These are phyloP conservation scores for Oxyscelio sp. DNA, from an alignment of 2,888 invertebrate genomes.

Conservation along the genomic window DNA sequence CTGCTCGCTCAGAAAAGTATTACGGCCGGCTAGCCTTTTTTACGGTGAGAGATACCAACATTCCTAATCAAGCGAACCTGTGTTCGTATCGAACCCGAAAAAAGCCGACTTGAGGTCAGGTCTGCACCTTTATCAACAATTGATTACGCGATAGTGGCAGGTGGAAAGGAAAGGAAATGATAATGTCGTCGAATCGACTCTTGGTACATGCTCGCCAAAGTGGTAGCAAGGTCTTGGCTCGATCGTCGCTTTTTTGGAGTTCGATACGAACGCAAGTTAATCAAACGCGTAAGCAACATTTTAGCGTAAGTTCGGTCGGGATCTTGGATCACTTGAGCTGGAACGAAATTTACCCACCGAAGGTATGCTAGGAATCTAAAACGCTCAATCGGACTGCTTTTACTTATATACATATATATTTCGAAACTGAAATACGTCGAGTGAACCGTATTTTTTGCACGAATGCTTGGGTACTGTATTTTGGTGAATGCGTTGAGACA, in stretches of 20 bases:
- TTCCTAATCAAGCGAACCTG: slow-evolving; percentile 48
- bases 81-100: slow-evolving; percentile 61
- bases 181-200: not conserved
- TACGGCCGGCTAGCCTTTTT: slow-evolving; percentile 83
- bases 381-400: slow-evolving; percentile 36
- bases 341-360: slow-evolving; percentile 73
- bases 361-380: slow-evolving; percentile 74
- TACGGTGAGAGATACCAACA: slow-evolving; percentile 85
- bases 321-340: slow-evolving; percentile 63
- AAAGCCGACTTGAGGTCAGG: not conserved
- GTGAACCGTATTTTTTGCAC: slow-evolving; percentile 68
- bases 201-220: slow-evolving; percentile 13
- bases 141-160: slow-evolving; percentile 19
- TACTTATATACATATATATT: slow-evolving; percentile 19
- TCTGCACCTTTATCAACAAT: slow-evolving; percentile 7
- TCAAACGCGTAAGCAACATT: slow-evolving; percentile 36
- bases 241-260: slow-evolving; percentile 2
- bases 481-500: slow-evolving; percentile 59
- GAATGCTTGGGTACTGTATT: slow-evolving; percentile 63
- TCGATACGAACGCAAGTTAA: slow-evolving; percentile 62
- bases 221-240: not conserved
- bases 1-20: slow-evolving; percentile 81
- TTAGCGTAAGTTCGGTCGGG: slow-evolving; percentile 42
- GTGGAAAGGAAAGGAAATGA: slow-evolving; percentile 50
- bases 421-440: slow-evolving; percentile 31